Evolutionary conservation across 2,797 vertebrate genomes (phyloP), one percentile per base, ranked within the genome.

Genomic region (Aeoliscus strigatus): DNA sequence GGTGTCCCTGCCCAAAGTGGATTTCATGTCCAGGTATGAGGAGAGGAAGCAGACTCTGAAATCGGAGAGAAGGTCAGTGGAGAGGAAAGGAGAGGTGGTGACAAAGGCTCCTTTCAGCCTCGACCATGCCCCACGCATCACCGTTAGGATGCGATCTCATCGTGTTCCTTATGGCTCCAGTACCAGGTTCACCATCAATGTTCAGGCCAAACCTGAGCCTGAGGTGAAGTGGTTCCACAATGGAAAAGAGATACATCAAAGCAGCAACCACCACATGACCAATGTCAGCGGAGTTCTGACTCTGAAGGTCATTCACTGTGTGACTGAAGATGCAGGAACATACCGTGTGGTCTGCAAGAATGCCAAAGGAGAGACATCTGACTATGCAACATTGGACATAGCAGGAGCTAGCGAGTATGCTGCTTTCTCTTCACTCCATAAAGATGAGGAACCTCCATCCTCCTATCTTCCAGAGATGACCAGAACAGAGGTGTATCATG

Each of bases 221-320:
- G 87, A 93, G 10, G 79, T 96, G 14, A 90, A 88, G 66, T 99
- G 97, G 96, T 97, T 90, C 77, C 94, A 98, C 66, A 96, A 99
- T 2, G 93, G 92, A 13, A 58, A 87, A 45, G 90, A 92, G 72
- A 93, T 99, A 62, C 73, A 90, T 8, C 88, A 92, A 39, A 88
- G 92, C 67, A 79, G 60, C 33, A 99, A 98, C 76, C 91, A 92
- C 68, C 88, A 76, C 42, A 93, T 94, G 45, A 92, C 80, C 60
- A 96, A 96, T 61, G 86, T 88, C 0, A 93, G 91, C 8, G 96
- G 97, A 27, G 94, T 99, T 43, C 80, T 99, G 56, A 94, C 92
- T 33, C 88, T 99, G 31, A 90, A 95, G 73, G 92, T 99, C 60
- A 86, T 82, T 0, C 87, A 92, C 70, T 99, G 95, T 63, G 87